A percentile compares a stretch with the other conserved stretches of the same genome.
Evolutionary conservation across 2,888 invertebrate genomes (phyloP).

Genomic region (Nymphalis urticae): DNA sequence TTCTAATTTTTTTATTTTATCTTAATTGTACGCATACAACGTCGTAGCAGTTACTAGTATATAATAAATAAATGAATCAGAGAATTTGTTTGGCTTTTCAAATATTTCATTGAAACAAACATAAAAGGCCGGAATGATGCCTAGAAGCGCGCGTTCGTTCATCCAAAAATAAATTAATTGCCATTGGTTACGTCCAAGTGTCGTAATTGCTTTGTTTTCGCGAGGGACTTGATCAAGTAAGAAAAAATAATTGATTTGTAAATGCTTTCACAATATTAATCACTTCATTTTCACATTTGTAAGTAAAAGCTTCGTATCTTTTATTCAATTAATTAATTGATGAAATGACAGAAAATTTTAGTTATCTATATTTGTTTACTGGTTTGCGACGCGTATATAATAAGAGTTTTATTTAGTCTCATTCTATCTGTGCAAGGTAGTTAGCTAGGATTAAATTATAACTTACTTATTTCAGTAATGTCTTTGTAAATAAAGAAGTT

Average conservation of each 20-base stretch:
- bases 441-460: neutral
- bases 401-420: too few relatives aligned
- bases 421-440: too few relatives aligned
- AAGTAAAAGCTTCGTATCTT: too few relatives aligned
- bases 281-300: neutral
- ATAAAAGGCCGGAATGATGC: constrained; percentile 15
- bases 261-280: constrained; percentile 3
- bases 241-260: constrained; percentile 72
- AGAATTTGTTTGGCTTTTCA: constrained; percentile 22
- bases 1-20: too few relatives aligned
- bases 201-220: constrained; percentile 75
- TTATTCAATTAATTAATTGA: too few relatives aligned
- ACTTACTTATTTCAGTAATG: neutral
- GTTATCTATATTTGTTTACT: too few relatives aligned
- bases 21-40: neutral
- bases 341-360: too few relatives aligned
- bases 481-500: neutral
- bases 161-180: constrained; percentile 61
- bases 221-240: constrained; percentile 68
- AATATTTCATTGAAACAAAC: constrained; percentile 24
- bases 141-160: constrained; percentile 18
- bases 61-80: neutral
- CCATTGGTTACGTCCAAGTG: constrained; percentile 71
- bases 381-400: too few relatives aligned
- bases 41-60: neutral